Evolutionary conservation across 2,113 vertebrate genomes (phyloP).

Genomic region (Engraulis encrasicolus): DNA sequence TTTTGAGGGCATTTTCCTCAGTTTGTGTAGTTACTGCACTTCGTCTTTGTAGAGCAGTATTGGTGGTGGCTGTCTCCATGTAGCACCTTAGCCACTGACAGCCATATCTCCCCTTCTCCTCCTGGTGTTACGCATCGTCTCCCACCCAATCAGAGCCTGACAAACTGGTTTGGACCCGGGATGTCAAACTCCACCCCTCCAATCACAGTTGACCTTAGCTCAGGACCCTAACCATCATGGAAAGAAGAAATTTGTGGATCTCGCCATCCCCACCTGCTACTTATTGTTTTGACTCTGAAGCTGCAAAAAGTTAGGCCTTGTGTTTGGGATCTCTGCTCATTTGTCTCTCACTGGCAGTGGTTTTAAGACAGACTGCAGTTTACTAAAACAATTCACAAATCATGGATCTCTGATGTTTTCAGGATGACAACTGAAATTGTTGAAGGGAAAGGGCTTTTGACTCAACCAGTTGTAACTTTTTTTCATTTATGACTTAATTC

Average conservation of each 20-base stretch:
- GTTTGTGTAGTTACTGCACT: no score
- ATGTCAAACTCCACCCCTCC: no score
- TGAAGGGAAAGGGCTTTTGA: slow-evolving; percentile 30
- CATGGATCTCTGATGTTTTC: slow-evolving; percentile 31
- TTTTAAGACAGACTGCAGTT: slow-evolving; percentile 31
- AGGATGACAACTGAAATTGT: slow-evolving; percentile 19
- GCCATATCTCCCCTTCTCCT: neutral
- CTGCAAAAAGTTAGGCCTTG: neutral
- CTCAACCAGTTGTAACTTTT: slow-evolving; percentile 15
- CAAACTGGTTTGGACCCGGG: no score
- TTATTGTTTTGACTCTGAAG: neutral
- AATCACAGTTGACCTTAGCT: slow-evolving; percentile 18
- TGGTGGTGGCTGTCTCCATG: neutral
- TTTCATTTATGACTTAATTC: neutral
- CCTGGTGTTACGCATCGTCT: neutral
- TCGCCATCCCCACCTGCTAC: neutral
- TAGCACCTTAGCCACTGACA: slow-evolving; percentile 9
- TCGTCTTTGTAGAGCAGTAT: no score
- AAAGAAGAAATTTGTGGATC: neutral
- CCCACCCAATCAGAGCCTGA: no score
- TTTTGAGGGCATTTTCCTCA: no score
- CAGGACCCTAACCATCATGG: slow-evolving; percentile 9
- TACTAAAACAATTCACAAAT: slow-evolving; percentile 20
- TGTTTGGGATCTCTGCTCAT: neutral
- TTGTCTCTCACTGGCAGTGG: slow-evolving; percentile 20